Base-by-base conservation (phyloP, 1,140 invertebrate species). In the Pseudomyrmex pallidus region DNA sequence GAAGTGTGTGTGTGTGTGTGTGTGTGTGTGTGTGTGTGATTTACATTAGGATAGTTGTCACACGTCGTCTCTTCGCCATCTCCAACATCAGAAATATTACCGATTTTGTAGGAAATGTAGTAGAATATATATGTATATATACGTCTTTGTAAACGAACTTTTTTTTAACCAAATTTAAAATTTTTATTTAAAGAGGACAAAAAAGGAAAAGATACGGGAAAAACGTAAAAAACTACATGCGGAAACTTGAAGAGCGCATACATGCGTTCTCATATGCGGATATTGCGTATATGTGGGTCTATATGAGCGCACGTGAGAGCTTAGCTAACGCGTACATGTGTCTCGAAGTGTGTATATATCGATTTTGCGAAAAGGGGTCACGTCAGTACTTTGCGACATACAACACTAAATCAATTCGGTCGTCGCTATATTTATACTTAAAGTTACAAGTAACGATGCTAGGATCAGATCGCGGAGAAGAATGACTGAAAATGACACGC, bases 21-120 rank as follows among this genome's bases (percentile, higher is more conserved):
- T 35, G 35, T 35, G 35, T 35, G 5, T 35, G 35, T 35, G 1
- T 35, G 35, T 35, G 35, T 35, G 59, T 89, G 87, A 89, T 89
- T 89, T 89, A 89, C 86, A 88, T 80, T 73, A 84, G 57, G 77
- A 62, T 77, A 77, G 76, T 54, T 78, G 64, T 48, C 63, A 10
- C 83, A 82, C 56, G 9, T 54, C 1, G 25, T 25, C 48, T 9
- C 64, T 22, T 12, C 17, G 54, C 7, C 17, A 2, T n/a, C 46
- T 17, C 48, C 63, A 50, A 67, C 74, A 85, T 56, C 72, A 66
- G 77, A 83, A 82, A 88, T 87, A 88, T 88, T 87, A 85, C 87
- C 83, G 85, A 82, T 84, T 67, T 62, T 85, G 73, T 82, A 74
- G 83, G 77, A 87, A 35, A 35, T 35, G 35, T 35, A 7, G 35